phyloP scores from a whole-genome alignment of 1,140 invertebrate species.

The Mamestra configurata region DNA sequence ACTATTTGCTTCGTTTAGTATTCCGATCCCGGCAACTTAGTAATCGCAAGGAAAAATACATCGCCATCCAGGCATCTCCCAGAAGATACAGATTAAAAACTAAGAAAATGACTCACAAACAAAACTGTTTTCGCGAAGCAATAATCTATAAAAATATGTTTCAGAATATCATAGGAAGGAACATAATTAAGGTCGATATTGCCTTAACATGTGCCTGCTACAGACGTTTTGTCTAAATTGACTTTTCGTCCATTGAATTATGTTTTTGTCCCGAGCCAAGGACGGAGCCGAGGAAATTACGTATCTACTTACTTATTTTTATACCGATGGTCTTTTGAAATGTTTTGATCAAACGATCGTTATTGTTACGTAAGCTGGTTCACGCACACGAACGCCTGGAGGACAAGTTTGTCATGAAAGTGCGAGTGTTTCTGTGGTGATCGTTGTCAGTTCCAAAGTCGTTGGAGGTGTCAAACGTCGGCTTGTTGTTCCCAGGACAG shows the following conservation, averaged over 20 bases:
- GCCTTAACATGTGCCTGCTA: conserved; percentile 19
- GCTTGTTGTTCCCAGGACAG: conserved; percentile 64
- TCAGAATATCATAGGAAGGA: background rate
- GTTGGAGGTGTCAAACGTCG: conserved; percentile 70
- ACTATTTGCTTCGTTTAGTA: conserved; percentile 53
- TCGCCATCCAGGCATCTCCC: background rate
- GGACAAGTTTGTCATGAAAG: conserved; percentile 20
- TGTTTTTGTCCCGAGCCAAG: conserved; percentile 28
- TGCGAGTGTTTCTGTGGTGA: conserved; percentile 65
- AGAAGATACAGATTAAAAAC: conserved; percentile 12
- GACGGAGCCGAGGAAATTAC: conserved; percentile 23
- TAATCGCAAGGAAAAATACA: conserved; percentile 49
- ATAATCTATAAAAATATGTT: background rate
- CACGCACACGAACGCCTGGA: background rate
- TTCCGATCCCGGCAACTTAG: conserved; percentile 50
- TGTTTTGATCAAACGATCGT: conserved; percentile 24
- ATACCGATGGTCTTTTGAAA: conserved; percentile 21
- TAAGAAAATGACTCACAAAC: background rate
- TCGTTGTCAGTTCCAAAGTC: conserved; percentile 67
- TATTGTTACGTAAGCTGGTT: conserved; percentile 52
- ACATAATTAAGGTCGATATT: conserved; percentile 28
- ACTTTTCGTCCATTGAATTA: conserved; percentile 36
- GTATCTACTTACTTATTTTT: conserved; percentile 5
- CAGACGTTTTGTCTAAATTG: conserved; percentile 40
- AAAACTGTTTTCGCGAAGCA: background rate